These are phyloP conservation scores for Trichonephila inaurata DNA, from an alignment of 1,140 invertebrate genomes.

Conservation along the genomic window DNA sequence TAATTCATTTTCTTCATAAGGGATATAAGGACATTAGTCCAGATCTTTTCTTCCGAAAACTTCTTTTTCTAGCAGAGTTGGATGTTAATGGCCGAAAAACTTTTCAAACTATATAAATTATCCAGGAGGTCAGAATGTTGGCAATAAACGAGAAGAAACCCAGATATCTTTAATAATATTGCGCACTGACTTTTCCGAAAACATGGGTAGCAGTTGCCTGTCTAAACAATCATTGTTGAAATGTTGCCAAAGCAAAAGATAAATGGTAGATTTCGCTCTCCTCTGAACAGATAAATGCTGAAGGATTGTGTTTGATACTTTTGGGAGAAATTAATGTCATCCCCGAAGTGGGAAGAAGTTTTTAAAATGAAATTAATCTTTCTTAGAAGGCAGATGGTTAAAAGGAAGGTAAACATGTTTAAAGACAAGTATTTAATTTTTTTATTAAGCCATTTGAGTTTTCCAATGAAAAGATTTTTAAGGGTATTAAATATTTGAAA, in stretches of 20 bases:
- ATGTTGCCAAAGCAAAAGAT: neutral
- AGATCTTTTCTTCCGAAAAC: neutral
- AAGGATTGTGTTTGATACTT: neutral
- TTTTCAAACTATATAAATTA: slow-evolving; percentile 16
- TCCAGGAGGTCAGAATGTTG: neutral
- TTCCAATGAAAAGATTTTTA: too few relatives aligned
- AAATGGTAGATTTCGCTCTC: too few relatives aligned
- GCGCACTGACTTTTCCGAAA: neutral
- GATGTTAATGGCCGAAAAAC: slow-evolving; percentile 2
- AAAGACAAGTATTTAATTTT: too few relatives aligned
- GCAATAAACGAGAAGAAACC: slow-evolving; percentile 1
- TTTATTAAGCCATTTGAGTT: too few relatives aligned
- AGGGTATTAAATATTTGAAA: too few relatives aligned
- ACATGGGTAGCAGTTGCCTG: neutral
- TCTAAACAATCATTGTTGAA: slow-evolving; percentile 8
- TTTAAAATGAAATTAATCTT: too few relatives aligned
- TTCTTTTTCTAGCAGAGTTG: neutral
- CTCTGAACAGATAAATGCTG: neutral
- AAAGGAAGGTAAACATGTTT: too few relatives aligned
- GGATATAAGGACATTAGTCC: neutral
- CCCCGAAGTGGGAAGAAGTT: too few relatives aligned
- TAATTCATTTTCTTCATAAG: neutral
- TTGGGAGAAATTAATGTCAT: too few relatives aligned
- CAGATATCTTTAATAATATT: slow-evolving; percentile 18
- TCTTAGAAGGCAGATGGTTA: too few relatives aligned